Evolutionary conservation across 1,140 invertebrate species (phyloP).

Genomic region (Planococcus citri): DNA sequence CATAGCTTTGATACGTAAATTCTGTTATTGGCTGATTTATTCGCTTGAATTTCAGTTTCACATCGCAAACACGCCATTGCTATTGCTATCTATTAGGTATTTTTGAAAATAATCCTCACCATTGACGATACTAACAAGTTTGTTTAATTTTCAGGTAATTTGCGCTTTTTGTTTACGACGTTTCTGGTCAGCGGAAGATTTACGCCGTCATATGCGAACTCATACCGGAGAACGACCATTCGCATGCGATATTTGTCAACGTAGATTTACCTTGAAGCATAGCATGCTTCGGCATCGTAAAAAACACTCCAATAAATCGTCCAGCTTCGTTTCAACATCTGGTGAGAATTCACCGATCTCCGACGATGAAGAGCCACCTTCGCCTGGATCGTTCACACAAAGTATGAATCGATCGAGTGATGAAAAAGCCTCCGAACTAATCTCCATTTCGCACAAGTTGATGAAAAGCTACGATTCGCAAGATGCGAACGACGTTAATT

Average conservation of each 20-base stretch:
- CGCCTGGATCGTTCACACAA: neutral
- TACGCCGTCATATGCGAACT: constrained; percentile 80
- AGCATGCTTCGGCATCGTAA: constrained; percentile 83
- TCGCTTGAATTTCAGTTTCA: too few species aligned
- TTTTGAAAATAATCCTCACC: too few species aligned
- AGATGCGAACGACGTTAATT: neutral
- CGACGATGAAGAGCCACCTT: constrained; percentile 22
- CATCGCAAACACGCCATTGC: too few species aligned
- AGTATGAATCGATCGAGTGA: constrained; percentile 26
- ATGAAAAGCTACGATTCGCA: neutral
- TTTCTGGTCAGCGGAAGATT: constrained; percentile 86
- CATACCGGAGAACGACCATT: constrained; percentile 72
- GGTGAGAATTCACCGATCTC: constrained; percentile 22
- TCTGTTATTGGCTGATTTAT: too few species aligned
- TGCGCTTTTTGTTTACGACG: constrained; percentile 83
- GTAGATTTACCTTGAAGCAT: constrained; percentile 82
- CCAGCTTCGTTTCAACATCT: neutral
- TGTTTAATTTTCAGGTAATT: constrained; percentile 47
- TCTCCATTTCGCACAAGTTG: neutral
- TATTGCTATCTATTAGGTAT: too few species aligned
- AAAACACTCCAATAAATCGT: constrained; percentile 44
- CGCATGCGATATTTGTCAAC: constrained; percentile 63
- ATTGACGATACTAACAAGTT: too few species aligned
- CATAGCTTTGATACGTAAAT: too few species aligned
- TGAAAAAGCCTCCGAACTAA: neutral